Evolutionary conservation across 2,113 vertebrate species (phyloP).

Genomic region (Cyphomyrus discorhynchus): DNA sequence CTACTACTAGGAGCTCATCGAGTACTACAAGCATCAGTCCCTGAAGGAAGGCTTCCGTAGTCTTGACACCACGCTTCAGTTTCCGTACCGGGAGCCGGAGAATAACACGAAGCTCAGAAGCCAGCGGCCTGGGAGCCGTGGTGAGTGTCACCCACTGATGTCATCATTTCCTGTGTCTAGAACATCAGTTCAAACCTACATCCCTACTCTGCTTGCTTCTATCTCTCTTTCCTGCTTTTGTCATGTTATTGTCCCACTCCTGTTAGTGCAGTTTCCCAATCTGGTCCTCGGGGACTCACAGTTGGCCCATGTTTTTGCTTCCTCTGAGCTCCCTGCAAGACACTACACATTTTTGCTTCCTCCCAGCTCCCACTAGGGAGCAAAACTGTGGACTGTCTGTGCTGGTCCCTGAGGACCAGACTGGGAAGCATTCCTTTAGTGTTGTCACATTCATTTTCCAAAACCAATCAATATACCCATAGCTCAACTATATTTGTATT

Average conservation of each 20-base stretch:
- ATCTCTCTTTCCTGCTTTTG: neutral
- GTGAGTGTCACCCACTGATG: slow-evolving; percentile 60
- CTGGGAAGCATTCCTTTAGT: neutral
- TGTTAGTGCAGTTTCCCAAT: neutral
- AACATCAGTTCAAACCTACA: neutral
- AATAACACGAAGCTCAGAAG: slow-evolving; percentile 59
- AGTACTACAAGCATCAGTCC: slow-evolving; percentile 86
- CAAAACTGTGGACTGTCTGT: neutral
- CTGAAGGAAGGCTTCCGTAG: slow-evolving; percentile 90
- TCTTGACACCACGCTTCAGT: slow-evolving; percentile 82
- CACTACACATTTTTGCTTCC: neutral
- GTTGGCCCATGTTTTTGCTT: neutral
- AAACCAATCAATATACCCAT: neutral
- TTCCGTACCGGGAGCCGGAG: slow-evolving; percentile 76
- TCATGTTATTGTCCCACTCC: neutral
- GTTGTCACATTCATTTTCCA: neutral
- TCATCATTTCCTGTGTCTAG: neutral
- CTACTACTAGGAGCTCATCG: slow-evolving; percentile 72
- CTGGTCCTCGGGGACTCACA: neutral
- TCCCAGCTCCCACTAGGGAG: neutral
- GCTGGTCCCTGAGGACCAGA: neutral
- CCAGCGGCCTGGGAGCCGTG: slow-evolving; percentile 55
- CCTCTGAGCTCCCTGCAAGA: neutral
- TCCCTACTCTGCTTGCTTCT: neutral
- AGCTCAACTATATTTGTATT: neutral